Evolutionary conservation across 2,113 vertebrate species (phyloP), one percentile per base, ranked within the genome.

Genomic region (Noturus placidus): DNA sequence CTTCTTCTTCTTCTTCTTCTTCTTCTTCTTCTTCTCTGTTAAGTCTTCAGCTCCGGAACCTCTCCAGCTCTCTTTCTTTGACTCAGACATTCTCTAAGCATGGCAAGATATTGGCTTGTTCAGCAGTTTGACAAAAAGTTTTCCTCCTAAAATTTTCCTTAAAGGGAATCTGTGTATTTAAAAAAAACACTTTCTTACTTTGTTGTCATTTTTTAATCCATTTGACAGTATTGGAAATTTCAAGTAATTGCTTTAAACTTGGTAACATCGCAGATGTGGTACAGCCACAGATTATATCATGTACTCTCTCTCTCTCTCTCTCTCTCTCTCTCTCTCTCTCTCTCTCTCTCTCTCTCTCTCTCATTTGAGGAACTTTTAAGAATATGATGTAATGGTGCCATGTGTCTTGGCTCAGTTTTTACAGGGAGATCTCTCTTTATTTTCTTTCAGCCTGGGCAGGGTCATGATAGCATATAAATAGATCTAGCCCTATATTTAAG

Each of bases 381-480:
- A 86, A 61, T 65, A 86, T 90, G 77, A 89, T 86, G 83, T 91
- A 90, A 91, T 90, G 87, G 15, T 77, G 77, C 69, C 54, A 57
- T 85, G 38, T 83, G 0, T 86, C 50, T 25, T 74, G 57, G 59
- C 9, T 46, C 33, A 19, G 56, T 56, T 77, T 69, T 67, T 82
- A 85, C 33, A 35, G 30, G 27, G 80, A 69, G 78, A 78, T 88
- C 38, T 82, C 33, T 81, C 38, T 69, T 65, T 81, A n/a, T 80
- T 65, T 57, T 72, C 35, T 61, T 54, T 72, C 30, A 52, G n/a
- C n/a, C 87, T 88, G 87, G 87, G 85, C 82, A 88, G 82, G 87
- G 87, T 65, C 86, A 65, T 81, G 76, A 50, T 33, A 78, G 83
- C 81, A 83, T 90, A 91, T 91, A 90, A 89, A 90, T 91, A 91